Evolutionary conservation across 2,888 invertebrate species (phyloP).

Genomic region (Athrips mouffetella): DNA sequence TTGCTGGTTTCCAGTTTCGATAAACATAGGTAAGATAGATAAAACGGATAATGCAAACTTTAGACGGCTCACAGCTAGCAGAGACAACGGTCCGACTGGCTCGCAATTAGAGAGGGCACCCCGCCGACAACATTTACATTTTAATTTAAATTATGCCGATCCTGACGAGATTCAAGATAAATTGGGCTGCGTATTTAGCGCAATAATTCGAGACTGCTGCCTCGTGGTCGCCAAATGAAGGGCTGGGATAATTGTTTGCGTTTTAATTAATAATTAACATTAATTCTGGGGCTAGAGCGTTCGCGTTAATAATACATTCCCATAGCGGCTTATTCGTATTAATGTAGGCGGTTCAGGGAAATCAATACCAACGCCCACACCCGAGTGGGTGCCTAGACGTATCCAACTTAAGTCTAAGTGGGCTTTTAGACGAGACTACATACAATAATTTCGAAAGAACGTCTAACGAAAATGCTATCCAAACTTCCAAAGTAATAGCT

Average conservation of each 20-base stretch:
- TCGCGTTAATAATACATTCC: conserved; percentile 1
- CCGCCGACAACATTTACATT: conserved; percentile 72
- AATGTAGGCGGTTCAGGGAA: not conserved
- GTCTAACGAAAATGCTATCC: not conserved
- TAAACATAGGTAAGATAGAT: too few relatives aligned
- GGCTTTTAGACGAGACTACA: too few relatives aligned
- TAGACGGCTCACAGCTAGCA: too few relatives aligned
- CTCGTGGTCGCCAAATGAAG: conserved; percentile 60
- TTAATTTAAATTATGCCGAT: conserved; percentile 73
- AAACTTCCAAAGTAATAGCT: not conserved
- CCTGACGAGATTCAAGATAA: conserved; percentile 74
- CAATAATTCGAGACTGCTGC: conserved; percentile 63
- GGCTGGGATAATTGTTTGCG: conserved; percentile 65
- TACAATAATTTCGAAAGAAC: not conserved
- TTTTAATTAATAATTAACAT: conserved; percentile 68
- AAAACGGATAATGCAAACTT: not conserved
- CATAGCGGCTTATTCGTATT: not conserved
- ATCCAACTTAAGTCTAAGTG: too few relatives aligned
- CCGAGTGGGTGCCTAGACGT: too few relatives aligned
- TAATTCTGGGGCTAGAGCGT: conserved; percentile 41
- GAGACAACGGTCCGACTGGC: conserved; percentile 58
- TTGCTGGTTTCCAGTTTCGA: too few relatives aligned
- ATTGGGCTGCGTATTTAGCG: conserved; percentile 69
- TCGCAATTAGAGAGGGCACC: conserved; percentile 67
- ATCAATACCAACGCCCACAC: not conserved